A percentile compares a stretch with the other conserved stretches of the same genome.
phyloP scores from a whole-genome alignment of 1,140 invertebrate species.

The Trichonephila clavipes region DNA sequence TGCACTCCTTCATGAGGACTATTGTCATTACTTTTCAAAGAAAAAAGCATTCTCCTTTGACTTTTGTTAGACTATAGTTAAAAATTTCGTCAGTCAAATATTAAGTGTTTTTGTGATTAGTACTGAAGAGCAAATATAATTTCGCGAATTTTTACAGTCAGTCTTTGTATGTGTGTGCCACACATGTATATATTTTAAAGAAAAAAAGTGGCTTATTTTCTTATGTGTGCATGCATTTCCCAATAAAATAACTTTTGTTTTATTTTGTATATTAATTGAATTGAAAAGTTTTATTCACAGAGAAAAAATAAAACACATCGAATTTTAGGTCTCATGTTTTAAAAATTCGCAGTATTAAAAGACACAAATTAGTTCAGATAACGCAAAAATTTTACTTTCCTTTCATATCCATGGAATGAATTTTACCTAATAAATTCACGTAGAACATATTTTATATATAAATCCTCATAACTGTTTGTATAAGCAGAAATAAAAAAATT shows the following conservation, averaged over 20 bases:
- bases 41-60: background rate
- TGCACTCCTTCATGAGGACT: background rate
- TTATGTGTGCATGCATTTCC: background rate
- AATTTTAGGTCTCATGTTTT: no score
- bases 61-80: background rate
- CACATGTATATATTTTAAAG: background rate
- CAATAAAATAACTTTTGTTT: conserved; percentile 19
- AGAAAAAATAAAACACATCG: no score
- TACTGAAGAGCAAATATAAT: background rate
- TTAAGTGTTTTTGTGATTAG: conserved; percentile 2
- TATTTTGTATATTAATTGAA: background rate
- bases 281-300: background rate
- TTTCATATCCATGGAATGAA: no score
- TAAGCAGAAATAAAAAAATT: no score
- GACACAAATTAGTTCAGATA: no score
- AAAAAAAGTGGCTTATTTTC: background rate
- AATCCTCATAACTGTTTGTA: no score
- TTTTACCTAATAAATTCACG: no score
- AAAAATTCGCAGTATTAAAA: no score
- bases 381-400: no score
- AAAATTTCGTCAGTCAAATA: background rate
- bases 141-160: conserved; percentile 15
- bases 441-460: no score
- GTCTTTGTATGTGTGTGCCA: background rate
- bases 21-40: background rate